phyloP scores from a whole-genome alignment of 2,113 vertebrate species.

The Gracilinanus agilis region DNA sequence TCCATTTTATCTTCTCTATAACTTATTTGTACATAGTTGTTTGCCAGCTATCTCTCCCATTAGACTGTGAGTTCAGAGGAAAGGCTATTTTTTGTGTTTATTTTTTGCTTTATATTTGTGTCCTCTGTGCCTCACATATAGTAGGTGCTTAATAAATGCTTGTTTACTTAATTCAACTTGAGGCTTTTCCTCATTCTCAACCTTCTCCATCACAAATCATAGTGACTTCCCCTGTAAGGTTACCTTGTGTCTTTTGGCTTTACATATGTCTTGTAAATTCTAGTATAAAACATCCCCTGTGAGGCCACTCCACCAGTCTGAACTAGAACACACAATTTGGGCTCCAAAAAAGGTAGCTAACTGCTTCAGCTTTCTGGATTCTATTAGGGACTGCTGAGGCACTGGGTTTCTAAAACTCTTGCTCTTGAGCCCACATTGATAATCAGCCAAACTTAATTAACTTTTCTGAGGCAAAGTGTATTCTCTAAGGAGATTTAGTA shows the following conservation, averaged over 20 bases:
- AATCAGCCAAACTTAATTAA: background rate
- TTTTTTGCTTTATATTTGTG: background rate
- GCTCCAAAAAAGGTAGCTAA: background rate
- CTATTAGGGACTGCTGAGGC: background rate
- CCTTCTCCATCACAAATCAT: background rate
- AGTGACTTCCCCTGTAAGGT: background rate
- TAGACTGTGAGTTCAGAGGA: background rate
- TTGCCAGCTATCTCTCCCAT: background rate
- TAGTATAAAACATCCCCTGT: background rate
- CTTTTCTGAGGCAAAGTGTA: background rate
- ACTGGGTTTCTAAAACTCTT: background rate
- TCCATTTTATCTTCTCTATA: background rate
- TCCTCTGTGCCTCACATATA: background rate
- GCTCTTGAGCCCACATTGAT: background rate
- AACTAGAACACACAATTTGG: background rate
- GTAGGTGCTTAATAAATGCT: background rate
- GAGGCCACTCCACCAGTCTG: background rate
- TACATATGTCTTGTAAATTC: background rate
- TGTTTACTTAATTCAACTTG: background rate
- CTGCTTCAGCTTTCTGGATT: background rate
- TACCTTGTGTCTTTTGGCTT: background rate
- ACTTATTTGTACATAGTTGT: background rate
- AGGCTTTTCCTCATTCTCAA: background rate
- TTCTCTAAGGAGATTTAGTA: background rate
- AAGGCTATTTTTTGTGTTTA: background rate